Base-by-base conservation (phyloP, 2,888 invertebrate genomes). In the Netelia melanura region DNA sequence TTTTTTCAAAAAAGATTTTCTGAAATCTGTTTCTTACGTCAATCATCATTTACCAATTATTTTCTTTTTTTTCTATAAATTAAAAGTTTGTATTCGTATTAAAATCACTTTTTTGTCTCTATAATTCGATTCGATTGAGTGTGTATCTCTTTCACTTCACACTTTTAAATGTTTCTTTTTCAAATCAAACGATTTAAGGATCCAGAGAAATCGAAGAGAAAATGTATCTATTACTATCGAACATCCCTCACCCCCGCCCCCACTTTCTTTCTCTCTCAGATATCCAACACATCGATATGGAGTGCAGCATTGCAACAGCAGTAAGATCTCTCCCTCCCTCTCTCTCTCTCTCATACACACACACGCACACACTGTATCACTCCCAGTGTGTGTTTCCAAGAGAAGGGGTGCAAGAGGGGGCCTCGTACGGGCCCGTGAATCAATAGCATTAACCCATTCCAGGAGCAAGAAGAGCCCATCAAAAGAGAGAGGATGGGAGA, bases 391-490 rank as follows among this genome's bases (percentile, higher is more conserved):
- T n/a, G 54, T 54, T 38, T 17, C 54, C n/a, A 25, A 3, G 30
- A 30, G 77, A 83, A 83, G 83, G 83, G 85, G 77, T 87, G 86
- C 86, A 54, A 64, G 79, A 79, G 86, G 86, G 87, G 85, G 88
- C 84, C 91, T 91, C 89, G 92, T 91, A 91, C 89, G 92, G 91
- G 92, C 91, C 92, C 92, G 93, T 93, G 93, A 93, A 93, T 93
- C 93, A 93, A 93, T 93, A 93, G 93, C 93, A 93, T 93, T 93
- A 93, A 93, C 93, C 92, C 93, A 92, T 93, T 93, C 93, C 92
- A 92, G 61, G n/a, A 78, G 80, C 80, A 72, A 72, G 80, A 80
- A 80, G 80, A 80, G 81, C 90, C 91, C 92, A 93, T 93, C 91
- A 92, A 92, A 92, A 90, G 91, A 89, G 90, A 91, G 90, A 87